Base-by-base conservation (phyloP, 2,113 vertebrate species). In the Tretioscincus oriximinensis region DNA sequence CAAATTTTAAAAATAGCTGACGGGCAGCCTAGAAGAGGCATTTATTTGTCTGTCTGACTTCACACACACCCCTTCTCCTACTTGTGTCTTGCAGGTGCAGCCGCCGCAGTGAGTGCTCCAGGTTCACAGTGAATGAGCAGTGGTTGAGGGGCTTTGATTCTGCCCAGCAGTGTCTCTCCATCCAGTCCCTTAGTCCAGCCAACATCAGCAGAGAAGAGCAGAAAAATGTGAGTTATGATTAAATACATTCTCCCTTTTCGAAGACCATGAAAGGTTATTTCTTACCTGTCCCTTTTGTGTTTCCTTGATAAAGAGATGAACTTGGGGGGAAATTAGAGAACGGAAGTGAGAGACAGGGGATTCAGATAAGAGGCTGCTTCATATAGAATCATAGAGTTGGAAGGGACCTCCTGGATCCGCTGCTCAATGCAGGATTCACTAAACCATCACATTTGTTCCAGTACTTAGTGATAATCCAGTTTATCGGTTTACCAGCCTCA, bases 81-180 rank as follows among this genome's bases (percentile, higher is more conserved):
- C 22, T 9, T 24, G 1, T 83, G 0, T 85, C 31, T 76, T 74
- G 63, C 89, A 99, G 98, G 90, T 99, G 98, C 90, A 95, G 94
- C 82, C 93, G 96, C 88, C 95, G 89, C 76, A 95, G 95, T 0
- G 94, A 97, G 73, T 99, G 98, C 86, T 75, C 90, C 1, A 91
- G 96, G 66, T 96, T 96, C 68, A 90, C 88, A 9, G 73, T 92
- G 83, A 88, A 92, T 0, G 96, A 97, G 65, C 96, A 95, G 77
- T 99, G 98, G 98, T 91, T 99, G n/a, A 99, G 98, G 98, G 98
- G 98, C 91, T 98, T 98, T 80, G 96, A 97, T 88, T 93, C 97
- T 22, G 96, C 96, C 49, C 95, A 92, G 78, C 94, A 96, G 83
- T 99, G 98, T 90, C 92, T 98, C 51, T 91, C 73, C 3, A 85